Conservation (phyloP, 2,888 invertebrate species). For the Nebria brevicollis region DNA sequence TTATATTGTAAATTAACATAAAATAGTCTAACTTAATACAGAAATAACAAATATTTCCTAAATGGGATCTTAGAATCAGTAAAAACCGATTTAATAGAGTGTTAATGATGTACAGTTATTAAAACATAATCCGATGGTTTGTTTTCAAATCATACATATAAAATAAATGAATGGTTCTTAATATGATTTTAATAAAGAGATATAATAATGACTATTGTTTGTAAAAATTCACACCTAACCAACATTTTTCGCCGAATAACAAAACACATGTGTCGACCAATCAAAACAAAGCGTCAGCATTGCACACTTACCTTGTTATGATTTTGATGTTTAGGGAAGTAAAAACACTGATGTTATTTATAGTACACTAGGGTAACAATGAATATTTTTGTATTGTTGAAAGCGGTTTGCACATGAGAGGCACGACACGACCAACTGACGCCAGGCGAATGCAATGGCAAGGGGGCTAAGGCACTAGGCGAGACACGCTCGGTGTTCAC, state of each 20-base stretch:
- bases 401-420: slow-evolving; percentile 29
- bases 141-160: neutral
- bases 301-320: neutral
- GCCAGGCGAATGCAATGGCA: slow-evolving; percentile 33
- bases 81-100: no score
- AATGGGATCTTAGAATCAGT: no score
- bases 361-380: neutral
- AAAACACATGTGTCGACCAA: neutral
- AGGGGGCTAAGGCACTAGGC: slow-evolving; percentile 36
- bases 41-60: no score
- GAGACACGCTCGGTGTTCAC: slow-evolving; percentile 41
- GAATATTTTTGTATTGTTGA: neutral
- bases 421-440: slow-evolving; percentile 31
- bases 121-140: no score
- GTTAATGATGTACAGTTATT: no score
- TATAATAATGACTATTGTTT: neutral
- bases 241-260: neutral
- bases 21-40: no score
- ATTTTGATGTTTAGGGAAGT: neutral
- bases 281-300: neutral
- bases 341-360: neutral
- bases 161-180: neutral
- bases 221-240: neutral
- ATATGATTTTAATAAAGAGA: neutral
- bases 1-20: no score